A percentile compares a stretch with the other conserved stretches of the same genome.
phyloP scores from a whole-genome alignment of 37 sponge, comb jelly and placozoan species.

The Ephydatia muelleri region DNA sequence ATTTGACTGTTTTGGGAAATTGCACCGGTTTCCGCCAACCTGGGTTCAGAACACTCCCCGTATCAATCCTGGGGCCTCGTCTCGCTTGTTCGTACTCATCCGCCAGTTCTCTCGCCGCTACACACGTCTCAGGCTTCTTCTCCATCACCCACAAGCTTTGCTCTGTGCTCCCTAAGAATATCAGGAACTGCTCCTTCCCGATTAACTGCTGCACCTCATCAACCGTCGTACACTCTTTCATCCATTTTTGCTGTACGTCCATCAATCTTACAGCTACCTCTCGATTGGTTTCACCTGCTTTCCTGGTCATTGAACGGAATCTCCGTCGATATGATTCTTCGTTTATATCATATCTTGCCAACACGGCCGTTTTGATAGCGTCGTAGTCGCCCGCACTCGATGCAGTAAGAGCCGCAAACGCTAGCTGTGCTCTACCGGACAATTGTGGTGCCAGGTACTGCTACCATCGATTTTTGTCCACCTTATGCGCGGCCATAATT shows the following conservation, averaged over 20 bases:
- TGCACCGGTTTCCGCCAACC: background rate
- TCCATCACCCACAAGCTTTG: conserved; percentile 7
- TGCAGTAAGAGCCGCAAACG: conserved; percentile 9
- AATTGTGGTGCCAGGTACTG: conserved; percentile 4
- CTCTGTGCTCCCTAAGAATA: background rate
- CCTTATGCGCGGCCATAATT: no score
- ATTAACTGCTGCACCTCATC: background rate
- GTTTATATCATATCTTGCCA: conserved; percentile 37
- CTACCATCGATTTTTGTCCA: no score
- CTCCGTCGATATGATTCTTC: conserved; percentile 44
- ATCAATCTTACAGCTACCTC: conserved; percentile 22
- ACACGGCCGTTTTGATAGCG: conserved; percentile 31
- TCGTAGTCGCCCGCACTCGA: conserved; percentile 6
- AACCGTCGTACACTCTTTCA: background rate
- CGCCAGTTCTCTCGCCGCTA: conserved; percentile 14
- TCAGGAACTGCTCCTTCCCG: conserved; percentile 12
- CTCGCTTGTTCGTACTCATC: conserved; percentile 32
- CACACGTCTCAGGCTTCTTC: conserved; percentile 8
- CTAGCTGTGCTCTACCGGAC: conserved; percentile 23
- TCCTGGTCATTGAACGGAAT: conserved; percentile 19
- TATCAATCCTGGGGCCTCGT: no score
- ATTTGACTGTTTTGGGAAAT: no score
- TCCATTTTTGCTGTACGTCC: conserved; percentile 20
- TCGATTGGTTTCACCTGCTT: conserved; percentile 30
- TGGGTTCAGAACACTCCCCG: background rate